These are phyloP conservation scores for Harpalus rufipes DNA, from an alignment of 2,888 invertebrate genomes.

Conservation along the genomic window DNA sequence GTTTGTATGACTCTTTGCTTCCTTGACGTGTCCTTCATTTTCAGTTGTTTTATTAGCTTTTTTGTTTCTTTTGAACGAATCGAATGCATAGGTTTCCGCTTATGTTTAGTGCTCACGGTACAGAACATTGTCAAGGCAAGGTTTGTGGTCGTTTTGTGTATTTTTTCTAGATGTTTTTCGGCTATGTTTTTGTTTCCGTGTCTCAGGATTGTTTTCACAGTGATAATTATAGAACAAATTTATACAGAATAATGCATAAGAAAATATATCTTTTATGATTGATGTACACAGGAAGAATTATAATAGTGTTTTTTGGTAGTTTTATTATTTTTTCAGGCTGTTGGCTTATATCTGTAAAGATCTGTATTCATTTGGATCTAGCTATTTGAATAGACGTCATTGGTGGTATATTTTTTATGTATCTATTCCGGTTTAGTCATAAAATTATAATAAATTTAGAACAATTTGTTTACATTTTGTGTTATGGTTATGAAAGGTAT, in stretches of 20 bases:
- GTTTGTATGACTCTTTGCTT: constrained; percentile 17
- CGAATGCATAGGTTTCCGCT: constrained; percentile 37
- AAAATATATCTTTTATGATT: neutral
- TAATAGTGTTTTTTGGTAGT: too few relatives aligned
- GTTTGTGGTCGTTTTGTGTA: constrained; percentile 36
- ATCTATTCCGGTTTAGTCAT: too few relatives aligned
- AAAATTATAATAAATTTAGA: too few relatives aligned
- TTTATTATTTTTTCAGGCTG: too few relatives aligned
- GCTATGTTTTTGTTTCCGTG: constrained; percentile 27
- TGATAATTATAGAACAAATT: neutral
- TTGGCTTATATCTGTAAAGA: too few relatives aligned
- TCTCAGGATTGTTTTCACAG: constrained; percentile 23
- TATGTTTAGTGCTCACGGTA: constrained; percentile 12
- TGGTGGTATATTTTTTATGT: too few relatives aligned
- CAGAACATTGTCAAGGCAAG: constrained; percentile 24
- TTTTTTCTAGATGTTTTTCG: constrained; percentile 25
- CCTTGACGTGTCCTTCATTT: constrained; percentile 34
- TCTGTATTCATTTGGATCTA: too few relatives aligned
- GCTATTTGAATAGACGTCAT: too few relatives aligned
- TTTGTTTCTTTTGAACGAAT: constrained; percentile 23
- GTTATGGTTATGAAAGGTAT: too few relatives aligned
- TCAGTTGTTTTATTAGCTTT: constrained; percentile 40
- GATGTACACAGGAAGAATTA: too few relatives aligned
- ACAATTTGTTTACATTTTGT: too few relatives aligned
- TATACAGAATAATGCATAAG: neutral